Evolutionary conservation across 1,140 invertebrate species (phyloP).

Genomic region (Cheumatopsyche charites): DNA sequence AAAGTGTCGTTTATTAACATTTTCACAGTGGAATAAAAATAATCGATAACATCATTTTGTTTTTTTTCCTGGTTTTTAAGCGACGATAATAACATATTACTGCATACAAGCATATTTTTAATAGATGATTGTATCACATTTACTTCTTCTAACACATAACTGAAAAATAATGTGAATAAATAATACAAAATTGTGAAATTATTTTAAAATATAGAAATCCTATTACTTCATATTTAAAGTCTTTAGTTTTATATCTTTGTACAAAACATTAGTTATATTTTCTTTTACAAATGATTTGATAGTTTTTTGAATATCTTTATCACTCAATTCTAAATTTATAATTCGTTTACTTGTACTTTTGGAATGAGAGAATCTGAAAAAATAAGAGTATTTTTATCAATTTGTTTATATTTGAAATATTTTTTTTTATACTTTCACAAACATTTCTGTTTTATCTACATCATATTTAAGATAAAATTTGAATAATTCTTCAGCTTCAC

Average conservation of each 20-base stretch:
- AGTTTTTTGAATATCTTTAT: not conserved
- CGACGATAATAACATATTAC: constrained; percentile 7
- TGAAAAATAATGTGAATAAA: constrained; percentile 1
- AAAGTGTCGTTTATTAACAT: not conserved
- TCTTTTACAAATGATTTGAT: constrained; percentile 23
- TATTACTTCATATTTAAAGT: constrained; percentile 3
- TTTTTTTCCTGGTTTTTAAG: not conserved
- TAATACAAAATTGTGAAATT: constrained; percentile 2
- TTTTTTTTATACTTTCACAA: not conserved
- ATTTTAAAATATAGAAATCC: not conserved
- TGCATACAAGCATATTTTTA: not conserved
- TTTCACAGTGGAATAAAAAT: constrained; percentile 7
- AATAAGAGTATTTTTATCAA: no score
- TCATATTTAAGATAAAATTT: constrained; percentile 24
- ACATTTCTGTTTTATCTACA: not conserved
- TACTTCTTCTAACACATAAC: constrained; percentile 10
- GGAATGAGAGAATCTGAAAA: not conserved
- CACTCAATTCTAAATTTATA: not conserved
- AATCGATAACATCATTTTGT: constrained; percentile 17
- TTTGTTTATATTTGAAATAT: not conserved
- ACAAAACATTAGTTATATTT: not conserved
- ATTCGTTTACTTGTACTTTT: not conserved
- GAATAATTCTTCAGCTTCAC: not conserved
- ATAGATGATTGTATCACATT: not conserved
- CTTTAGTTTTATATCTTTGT: constrained; percentile 22